A percentile compares a stretch with the other conserved stretches of the same genome.
Conservation (phyloP, 2,888 invertebrate species). For the Melinaea marsaeus region DNA sequence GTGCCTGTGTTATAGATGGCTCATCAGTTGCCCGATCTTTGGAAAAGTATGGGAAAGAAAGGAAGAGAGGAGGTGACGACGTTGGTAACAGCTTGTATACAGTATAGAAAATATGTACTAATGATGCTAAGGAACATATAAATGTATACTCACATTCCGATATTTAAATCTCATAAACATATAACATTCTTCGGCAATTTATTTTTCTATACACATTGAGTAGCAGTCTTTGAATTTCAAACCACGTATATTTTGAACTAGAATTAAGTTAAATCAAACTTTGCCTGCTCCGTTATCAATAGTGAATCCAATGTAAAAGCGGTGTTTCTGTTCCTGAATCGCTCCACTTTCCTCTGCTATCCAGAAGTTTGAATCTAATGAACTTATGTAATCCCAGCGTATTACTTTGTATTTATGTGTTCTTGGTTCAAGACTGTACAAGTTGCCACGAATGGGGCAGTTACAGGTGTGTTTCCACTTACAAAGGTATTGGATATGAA, state of each 20-base stretch:
- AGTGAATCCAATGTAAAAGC: slow-evolving; percentile 15
- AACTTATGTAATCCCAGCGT: slow-evolving; percentile 47
- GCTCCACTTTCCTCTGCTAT: slow-evolving; percentile 21
- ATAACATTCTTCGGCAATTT: background rate
- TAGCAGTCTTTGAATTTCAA: background rate
- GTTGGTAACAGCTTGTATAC: too few relatives aligned
- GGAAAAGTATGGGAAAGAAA: too few relatives aligned
- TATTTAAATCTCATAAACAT: too few relatives aligned
- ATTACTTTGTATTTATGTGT: slow-evolving; percentile 28
- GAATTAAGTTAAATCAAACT: slow-evolving; percentile 22
- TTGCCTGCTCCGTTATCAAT: slow-evolving; percentile 14
- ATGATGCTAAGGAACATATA: too few relatives aligned
- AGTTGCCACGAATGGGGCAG: slow-evolving; percentile 55
- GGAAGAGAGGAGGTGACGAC: too few relatives aligned
- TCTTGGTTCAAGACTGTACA: slow-evolving; percentile 33
- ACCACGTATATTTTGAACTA: background rate
- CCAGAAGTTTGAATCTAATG: slow-evolving; percentile 33
- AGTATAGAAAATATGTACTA: too few relatives aligned
- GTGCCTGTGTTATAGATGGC: too few relatives aligned
- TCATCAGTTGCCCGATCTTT: too few relatives aligned
- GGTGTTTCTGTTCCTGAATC: slow-evolving; percentile 21
- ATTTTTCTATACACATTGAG: background rate
- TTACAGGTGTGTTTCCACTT: slow-evolving; percentile 51
- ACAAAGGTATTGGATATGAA: slow-evolving; percentile 36
- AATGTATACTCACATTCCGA: too few relatives aligned